These are phyloP conservation scores for Clitarchus hookeri DNA, from an alignment of 2,888 invertebrate species.

Conservation along the genomic window DNA sequence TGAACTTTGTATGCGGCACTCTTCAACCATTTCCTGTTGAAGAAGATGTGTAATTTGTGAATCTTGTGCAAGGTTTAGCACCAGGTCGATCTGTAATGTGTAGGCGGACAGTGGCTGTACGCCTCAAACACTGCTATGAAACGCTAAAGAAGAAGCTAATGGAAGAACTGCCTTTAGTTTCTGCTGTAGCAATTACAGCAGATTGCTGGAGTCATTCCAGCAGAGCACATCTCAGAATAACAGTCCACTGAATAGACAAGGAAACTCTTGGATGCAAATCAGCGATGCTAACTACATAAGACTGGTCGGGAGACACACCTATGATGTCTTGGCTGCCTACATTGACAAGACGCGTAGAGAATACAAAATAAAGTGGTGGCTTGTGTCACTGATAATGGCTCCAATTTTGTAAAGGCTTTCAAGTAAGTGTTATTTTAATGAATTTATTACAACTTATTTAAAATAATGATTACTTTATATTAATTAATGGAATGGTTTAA, in stretches of 20 bases:
- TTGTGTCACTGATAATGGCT: too few relatives aligned
- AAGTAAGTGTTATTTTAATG: too few relatives aligned
- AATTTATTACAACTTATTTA: too few relatives aligned
- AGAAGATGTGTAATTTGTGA: not conserved
- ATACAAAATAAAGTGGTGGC: too few relatives aligned
- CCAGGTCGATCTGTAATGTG: not conserved
- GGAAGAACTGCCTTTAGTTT: not conserved
- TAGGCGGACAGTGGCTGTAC: not conserved
- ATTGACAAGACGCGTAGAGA: too few relatives aligned
- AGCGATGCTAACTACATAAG: not conserved
- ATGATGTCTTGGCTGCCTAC: not conserved
- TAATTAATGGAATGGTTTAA: too few relatives aligned
- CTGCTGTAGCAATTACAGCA: not conserved
- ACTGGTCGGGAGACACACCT: too few relatives aligned
- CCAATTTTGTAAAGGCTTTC: too few relatives aligned
- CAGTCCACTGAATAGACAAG: not conserved
- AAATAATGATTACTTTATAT: too few relatives aligned
- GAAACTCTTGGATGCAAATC: not conserved
- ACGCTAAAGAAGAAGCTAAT: not conserved
- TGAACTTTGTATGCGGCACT: not conserved
- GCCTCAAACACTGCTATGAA: too few relatives aligned
- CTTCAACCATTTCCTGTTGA: not conserved
- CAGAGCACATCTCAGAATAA: not conserved
- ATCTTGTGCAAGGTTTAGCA: not conserved
- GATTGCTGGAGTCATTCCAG: not conserved